Percentiles rank a stretch among this genome's conserved stretches.
Evolutionary conservation across 2,888 invertebrate genomes (phyloP).

Genomic region (Sisyra nigra): DNA sequence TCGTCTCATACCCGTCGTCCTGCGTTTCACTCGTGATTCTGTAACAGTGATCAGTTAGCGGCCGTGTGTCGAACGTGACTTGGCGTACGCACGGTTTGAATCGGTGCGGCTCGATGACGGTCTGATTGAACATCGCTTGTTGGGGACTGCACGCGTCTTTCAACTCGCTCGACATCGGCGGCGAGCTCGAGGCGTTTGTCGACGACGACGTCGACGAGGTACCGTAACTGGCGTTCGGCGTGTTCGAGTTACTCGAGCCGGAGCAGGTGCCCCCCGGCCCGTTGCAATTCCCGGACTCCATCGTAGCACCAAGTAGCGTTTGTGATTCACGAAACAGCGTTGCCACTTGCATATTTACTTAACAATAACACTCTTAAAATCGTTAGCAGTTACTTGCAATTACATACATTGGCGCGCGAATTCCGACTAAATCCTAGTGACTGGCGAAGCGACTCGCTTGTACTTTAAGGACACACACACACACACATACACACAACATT

Average conservation of each 20-base stretch:
- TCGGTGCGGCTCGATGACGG: background rate
- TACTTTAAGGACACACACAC: no score
- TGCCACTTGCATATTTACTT: slow-evolving; percentile 42
- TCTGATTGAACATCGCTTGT: background rate
- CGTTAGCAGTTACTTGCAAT: background rate
- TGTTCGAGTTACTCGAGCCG: slow-evolving; percentile 14
- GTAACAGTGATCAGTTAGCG: no score
- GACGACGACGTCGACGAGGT: no score
- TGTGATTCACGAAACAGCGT: slow-evolving; percentile 50
- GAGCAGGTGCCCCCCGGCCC: slow-evolving; percentile 22
- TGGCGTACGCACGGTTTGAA: no score
- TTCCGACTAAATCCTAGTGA: background rate
- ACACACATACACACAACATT: no score
- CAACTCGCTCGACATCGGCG: background rate
- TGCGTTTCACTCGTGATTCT: slow-evolving; percentile 47
- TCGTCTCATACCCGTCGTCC: slow-evolving; percentile 83
- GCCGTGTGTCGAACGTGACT: no score
- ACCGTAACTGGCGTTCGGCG: background rate
- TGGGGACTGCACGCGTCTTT: background rate
- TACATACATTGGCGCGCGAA: slow-evolving; percentile 1
- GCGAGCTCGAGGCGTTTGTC: no score
- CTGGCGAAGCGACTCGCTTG: no score
- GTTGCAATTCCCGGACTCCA: slow-evolving; percentile 30
- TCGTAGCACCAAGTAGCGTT: slow-evolving; percentile 45
- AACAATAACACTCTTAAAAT: background rate